A percentile compares a stretch with the other conserved stretches of the same genome.
These are phyloP conservation scores for Dromius quadrimaculatus DNA, from an alignment of 2,888 invertebrate genomes.

Conservation along the genomic window DNA sequence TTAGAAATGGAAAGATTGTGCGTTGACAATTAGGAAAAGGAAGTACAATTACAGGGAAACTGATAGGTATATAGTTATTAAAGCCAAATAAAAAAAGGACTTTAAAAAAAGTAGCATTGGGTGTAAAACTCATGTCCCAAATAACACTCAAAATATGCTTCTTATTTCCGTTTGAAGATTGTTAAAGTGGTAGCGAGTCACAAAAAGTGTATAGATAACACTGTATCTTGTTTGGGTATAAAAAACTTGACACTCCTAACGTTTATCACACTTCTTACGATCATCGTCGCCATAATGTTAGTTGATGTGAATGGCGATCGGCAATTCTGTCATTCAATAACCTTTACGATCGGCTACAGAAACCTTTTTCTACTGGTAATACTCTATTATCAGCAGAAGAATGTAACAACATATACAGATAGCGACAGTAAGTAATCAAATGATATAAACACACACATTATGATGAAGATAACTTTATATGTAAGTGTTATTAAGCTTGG, in stretches of 20 bases:
- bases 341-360: neutral
- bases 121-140: too few species aligned
- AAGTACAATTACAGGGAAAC: too few species aligned
- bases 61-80: too few species aligned
- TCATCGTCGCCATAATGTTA: neutral
- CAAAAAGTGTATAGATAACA: neutral
- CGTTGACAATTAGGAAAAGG: too few species aligned
- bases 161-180: neutral
- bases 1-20: too few species aligned
- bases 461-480: too few species aligned
- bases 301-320: constrained; percentile 11
- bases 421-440: neutral
- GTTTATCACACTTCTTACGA: neutral
- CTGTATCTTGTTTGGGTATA: neutral
- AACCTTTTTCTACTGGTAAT: neutral
- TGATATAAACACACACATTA: neutral
- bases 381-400: neutral
- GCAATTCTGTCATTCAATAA: neutral
- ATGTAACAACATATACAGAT: neutral
- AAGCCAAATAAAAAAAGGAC: too few species aligned
- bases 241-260: neutral
- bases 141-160: too few species aligned
- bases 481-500: too few species aligned
- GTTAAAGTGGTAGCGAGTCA: neutral
- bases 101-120: too few species aligned